Base-by-base conservation (phyloP, 2,113 vertebrate genomes). In the Strix uralensis region DNA sequence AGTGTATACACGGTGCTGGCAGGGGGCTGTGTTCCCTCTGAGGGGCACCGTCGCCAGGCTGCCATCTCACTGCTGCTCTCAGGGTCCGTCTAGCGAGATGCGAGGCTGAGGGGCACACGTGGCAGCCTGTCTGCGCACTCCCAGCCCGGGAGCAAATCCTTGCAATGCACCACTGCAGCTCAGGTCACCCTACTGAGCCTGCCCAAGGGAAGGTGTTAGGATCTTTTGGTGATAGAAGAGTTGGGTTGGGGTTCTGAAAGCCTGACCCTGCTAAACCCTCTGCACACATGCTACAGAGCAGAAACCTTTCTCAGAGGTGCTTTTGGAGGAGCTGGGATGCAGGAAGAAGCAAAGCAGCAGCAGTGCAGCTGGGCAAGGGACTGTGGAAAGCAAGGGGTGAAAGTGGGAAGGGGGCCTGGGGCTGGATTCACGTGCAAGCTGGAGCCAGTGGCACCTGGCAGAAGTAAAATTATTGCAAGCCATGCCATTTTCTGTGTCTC, bases 91-190 rank as follows among this genome's bases (percentile, higher is more conserved):
- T 17, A 15, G 29, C 1, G 4, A 32, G 46, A 20, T 27, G 17
- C 0, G 0, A 40, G 25, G 36, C 7, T 27, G 38, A 10, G 8
- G 40, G 36, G 15, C 26, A 10, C 10, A 1, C 4, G 0, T 4
- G 10, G 29, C 14, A 79, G 52, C 66, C 15, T 32, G n/a, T 66
- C 30, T 1, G 0, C 22, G 44, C 5, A 0, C 13, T 32, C 65
- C 18, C 8, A 29, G 58, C 5, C 65, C 42, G 26, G 16, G 6
- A 38, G 66, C 46, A 78, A 27, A 40, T 21, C 65, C 79, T 7
- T 25, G 18, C n/a, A 52, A 10, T 0, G 1, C 20, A 6, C 20
- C 3, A 0, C n/a, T 36, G n/a, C 54, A 38, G 26, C n/a, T 42
- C 40, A 4, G n/a, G 18, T 55, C 30, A 20, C 22, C 15, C 26